phyloP scores from a whole-genome alignment of 1,140 invertebrate genomes.

The Lineus longissimus region DNA sequence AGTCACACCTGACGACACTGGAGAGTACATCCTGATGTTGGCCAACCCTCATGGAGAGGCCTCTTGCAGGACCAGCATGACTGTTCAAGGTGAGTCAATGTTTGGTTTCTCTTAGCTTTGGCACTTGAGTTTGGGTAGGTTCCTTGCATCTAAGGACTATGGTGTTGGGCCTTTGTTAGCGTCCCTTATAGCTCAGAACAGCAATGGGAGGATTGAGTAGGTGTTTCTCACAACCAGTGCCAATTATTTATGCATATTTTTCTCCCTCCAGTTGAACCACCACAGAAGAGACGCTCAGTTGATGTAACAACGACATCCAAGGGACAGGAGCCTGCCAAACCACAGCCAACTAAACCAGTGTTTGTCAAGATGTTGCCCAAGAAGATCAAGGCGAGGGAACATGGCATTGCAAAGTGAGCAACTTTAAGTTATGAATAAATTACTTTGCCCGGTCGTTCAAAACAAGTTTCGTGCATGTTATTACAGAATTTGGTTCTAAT shows the following conservation, averaged over 20 bases:
- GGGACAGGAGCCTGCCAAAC: background rate
- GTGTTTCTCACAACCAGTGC: too few relatives aligned
- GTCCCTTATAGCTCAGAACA: too few relatives aligned
- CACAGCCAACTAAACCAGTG: constrained; percentile 27
- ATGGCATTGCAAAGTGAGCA: constrained; percentile 45
- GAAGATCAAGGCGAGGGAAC: constrained; percentile 44
- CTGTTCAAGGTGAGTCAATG: constrained; percentile 40
- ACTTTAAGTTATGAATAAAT: background rate
- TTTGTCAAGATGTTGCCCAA: constrained; percentile 40
- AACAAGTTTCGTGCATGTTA: too few relatives aligned
- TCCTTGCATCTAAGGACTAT: too few relatives aligned
- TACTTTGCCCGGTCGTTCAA: background rate
- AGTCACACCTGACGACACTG: constrained; percentile 40
- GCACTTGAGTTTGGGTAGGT: background rate
- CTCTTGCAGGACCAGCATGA: constrained; percentile 51
- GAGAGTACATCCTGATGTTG: constrained; percentile 47
- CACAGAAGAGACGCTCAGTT: too few relatives aligned
- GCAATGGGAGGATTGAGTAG: too few relatives aligned
- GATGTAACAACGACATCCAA: too few relatives aligned
- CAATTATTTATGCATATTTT: too few relatives aligned
- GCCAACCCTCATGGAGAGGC: constrained; percentile 50
- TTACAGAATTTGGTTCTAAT: too few relatives aligned
- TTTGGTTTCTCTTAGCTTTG: background rate
- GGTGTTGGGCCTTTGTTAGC: too few relatives aligned
- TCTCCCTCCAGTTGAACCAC: too few relatives aligned